Evolutionary conservation across 2,113 vertebrate species (phyloP), one percentile per base, ranked within the genome.

Genomic region (Ifrita kowaldi): DNA sequence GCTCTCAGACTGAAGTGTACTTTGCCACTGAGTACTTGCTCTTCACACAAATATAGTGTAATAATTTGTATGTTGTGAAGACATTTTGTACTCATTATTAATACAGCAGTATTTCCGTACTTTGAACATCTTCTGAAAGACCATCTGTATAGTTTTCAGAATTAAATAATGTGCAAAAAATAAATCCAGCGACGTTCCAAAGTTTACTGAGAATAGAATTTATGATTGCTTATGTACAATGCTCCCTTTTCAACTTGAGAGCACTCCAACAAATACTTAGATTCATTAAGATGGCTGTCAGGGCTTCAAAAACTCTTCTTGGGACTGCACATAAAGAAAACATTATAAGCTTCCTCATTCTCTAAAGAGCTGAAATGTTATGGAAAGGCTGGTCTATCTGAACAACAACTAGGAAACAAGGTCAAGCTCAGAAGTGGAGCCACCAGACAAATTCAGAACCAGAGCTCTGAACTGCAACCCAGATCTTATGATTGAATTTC

Each of bases 11-110:
- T 6, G 1, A 67, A 75, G 69, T 6, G 33, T 32, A 32, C 52
- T 71, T 91, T 67, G 27, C 52, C 11, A 13, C 53, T 15, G 26
- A 69, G 22, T 65, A 42, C 28, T 42, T 57, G 39, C 11, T 65
- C 22, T 52, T 73, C n/a, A 16, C 0, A 1, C 70, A 44, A 71
- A 62, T 35, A 21, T 1, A 1, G 13, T 19, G n/a, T 7, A 30
- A 68, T 65, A 10, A 33, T 65, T 57, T 69, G 42, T 28, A 20
- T 16, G 2, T 39, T 32, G 9, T 39, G 56, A 87, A 63, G 37
- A 59, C 5, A 13, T 84, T 70, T 78, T 67, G 47, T 74, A 44
- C 22, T 82, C 21, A 14, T 44, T 60, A 44, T 47, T 84, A 87
- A 32, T 27, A 35, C 27, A 70, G 65, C n/a, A 44, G 15, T 17